A percentile compares a stretch with the other conserved stretches of the same genome.
phyloP scores from a whole-genome alignment of 2,888 invertebrate species.

The Serripes groenlandicus region DNA sequence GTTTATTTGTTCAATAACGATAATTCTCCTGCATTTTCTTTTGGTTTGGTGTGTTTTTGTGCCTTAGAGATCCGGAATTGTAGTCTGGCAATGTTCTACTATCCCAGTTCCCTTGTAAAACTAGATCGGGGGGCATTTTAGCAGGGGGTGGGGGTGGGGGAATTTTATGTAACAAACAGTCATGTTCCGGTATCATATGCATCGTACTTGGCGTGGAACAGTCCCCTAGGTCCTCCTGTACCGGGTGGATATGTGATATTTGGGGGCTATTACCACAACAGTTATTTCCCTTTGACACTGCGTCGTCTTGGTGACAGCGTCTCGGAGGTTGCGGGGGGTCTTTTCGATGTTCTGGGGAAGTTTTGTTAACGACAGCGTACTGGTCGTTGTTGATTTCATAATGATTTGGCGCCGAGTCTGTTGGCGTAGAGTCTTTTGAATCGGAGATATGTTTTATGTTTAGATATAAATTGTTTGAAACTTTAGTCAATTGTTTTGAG shows the following conservation, averaged over 20 bases:
- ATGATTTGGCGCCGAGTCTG: conserved; percentile 16
- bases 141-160: conserved; percentile 62
- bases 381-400: conserved; percentile 50
- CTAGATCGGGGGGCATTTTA: conserved; percentile 22
- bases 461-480: neutral
- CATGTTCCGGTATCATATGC: conserved; percentile 65
- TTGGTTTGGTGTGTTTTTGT: too few species aligned
- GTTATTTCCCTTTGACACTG: conserved; percentile 8
- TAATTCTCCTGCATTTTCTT: too few species aligned
- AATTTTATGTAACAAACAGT: conserved; percentile 65
- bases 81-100: too few species aligned
- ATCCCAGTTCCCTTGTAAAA: neutral
- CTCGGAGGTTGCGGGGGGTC: neutral
- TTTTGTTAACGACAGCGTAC: conserved; percentile 45
- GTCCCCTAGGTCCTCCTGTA: conserved; percentile 46
- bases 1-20: too few species aligned
- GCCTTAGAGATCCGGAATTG: too few species aligned
- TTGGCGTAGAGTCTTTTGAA: conserved; percentile 3
- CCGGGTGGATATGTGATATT: conserved; percentile 57
- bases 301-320: neutral
- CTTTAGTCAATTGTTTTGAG: conserved; percentile 5
- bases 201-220: conserved; percentile 45
- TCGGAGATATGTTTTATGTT: conserved; percentile 12
- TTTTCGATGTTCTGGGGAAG: conserved; percentile 48
- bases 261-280: neutral